Evolutionary conservation across 2,797 vertebrate species (phyloP).

Genomic region (Lophotriccus pileatus): DNA sequence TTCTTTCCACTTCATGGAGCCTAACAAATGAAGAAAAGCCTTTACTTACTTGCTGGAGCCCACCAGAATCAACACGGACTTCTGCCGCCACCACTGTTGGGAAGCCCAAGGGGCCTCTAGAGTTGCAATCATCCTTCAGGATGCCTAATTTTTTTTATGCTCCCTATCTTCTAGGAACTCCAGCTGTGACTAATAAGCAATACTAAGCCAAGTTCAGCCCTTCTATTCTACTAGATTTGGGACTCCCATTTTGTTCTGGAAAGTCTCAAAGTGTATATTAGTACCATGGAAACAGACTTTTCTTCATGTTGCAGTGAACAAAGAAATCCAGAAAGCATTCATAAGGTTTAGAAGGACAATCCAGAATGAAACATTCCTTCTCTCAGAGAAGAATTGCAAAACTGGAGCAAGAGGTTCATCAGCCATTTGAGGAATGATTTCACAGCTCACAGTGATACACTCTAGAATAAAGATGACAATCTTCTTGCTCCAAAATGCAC

Average conservation of each 20-base stretch:
- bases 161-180: neutral
- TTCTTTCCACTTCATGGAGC: constrained; percentile 66
- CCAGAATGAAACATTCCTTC: neutral
- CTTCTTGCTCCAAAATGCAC: neutral
- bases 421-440: neutral
- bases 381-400: neutral
- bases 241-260: neutral
- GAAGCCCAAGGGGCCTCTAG: constrained; percentile 43
- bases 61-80: constrained; percentile 53
- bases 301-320: neutral
- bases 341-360: neutral
- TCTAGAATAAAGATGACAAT: neutral
- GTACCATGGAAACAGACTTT: neutral
- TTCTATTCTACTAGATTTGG: neutral
- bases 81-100: constrained; percentile 71
- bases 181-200: neutral
- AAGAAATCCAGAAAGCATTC: neutral
- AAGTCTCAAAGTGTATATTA: neutral
- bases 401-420: neutral
- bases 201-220: neutral
- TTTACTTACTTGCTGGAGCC: constrained; percentile 38
- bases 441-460: neutral
- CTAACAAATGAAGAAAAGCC: constrained; percentile 51
- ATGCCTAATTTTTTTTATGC: constrained; percentile 7
- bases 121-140: constrained; percentile 15